Evolutionary conservation across 2,797 vertebrate species (phyloP), one percentile per base, ranked within the genome.

Genomic region (Salmo trutta): DNA sequence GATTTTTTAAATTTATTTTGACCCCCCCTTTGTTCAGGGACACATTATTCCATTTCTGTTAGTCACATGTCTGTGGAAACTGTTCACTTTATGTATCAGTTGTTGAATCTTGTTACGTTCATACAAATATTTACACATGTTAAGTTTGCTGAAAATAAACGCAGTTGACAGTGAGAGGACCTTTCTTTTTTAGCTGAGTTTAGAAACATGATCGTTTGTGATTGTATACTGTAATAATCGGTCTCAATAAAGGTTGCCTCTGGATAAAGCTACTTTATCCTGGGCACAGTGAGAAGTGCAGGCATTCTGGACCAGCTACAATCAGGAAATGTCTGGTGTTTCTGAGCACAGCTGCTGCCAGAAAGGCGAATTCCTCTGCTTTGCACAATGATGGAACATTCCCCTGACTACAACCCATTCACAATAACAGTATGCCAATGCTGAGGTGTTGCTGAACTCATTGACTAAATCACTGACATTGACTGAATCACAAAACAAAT

Each of bases 401-500:
- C 74, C 70, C 83, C 75, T 51, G 84, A 89, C 77, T 81, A 78
- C 82, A 19, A 77, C 66, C 77, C 84, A 88, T 90, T 90, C 41
- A 47, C 41, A 47, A 47, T 47, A 10, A 47, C 41, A 47, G 41
- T 47, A 90, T 74, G 89, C 88, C 91, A 79, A 93, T 92, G 90
- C 10, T 5, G 64, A 66, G 80, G 86, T 89, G 78, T 89, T 87
- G 90, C 83, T 83, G 88, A 83, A 47, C 41, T 47, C 41, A 47
- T 91, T 90, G 87, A 75, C 56, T 33, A 33, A 33, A 33, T 33
- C 33, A 33, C 33, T 33, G 33, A 73, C 79, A 91, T 91, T 86
- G 91, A 93, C 88, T 87, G 85, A 79, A 74, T 82, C 81, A 84
- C 84, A 85, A 85, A 88, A 83, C 78, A 84, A 79, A 80, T 62